Evolutionary conservation across 2,797 vertebrate genomes (phyloP).

Genomic region (Okamejei kenojei): DNA sequence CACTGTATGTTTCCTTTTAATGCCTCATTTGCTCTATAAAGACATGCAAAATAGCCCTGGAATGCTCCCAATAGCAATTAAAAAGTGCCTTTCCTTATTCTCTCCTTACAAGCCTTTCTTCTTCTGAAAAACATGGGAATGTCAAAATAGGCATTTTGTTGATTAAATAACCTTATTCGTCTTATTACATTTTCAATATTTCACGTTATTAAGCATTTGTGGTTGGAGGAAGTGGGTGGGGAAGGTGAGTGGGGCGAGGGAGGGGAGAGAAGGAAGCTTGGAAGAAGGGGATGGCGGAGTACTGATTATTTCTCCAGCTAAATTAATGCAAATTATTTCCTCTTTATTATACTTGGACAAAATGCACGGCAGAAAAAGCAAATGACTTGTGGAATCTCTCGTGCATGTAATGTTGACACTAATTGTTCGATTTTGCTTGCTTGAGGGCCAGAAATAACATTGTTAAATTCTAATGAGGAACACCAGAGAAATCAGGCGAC

Average conservation of each 20-base stretch:
- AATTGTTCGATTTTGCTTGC: constrained; percentile 10
- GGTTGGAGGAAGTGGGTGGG: too few species aligned
- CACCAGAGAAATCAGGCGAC: not conserved
- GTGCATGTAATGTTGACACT: not conserved
- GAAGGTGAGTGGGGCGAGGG: too few species aligned
- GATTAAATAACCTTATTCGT: not conserved
- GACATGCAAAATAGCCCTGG: not conserved
- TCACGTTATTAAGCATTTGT: not conserved
- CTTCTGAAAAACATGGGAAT: not conserved
- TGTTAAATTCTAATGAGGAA: constrained; percentile 37
- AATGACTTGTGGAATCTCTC: constrained; percentile 6
- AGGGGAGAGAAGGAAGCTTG: too few species aligned
- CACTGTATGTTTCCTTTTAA: constrained; percentile 26
- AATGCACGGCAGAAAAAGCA: not conserved
- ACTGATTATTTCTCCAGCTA: not conserved
- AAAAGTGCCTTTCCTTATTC: constrained; percentile 16
- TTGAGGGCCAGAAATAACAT: constrained; percentile 6
- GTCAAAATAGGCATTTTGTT: not conserved
- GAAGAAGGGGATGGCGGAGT: not conserved
- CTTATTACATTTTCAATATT: not conserved
- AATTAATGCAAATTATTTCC: constrained; percentile 17
- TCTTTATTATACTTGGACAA: constrained; percentile 5
- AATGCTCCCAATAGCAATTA: not conserved
- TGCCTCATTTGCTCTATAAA: not conserved
- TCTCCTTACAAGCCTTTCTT: not conserved